Base-by-base conservation (phyloP, 2,888 invertebrate genomes). In the Drosophila merina region DNA sequence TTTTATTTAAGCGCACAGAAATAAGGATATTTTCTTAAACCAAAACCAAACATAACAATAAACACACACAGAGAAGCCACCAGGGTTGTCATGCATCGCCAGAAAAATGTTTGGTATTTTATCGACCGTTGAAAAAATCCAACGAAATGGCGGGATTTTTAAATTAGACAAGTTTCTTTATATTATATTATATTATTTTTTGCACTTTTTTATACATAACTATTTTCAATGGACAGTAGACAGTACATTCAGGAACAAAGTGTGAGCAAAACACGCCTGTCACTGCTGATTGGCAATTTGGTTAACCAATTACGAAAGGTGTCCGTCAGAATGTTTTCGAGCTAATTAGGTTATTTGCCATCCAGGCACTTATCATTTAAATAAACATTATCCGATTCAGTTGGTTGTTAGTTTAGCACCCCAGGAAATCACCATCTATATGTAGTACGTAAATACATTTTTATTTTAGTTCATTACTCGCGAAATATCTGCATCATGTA, bases 401-500 rank as follows among this genome's bases (percentile, higher is more conserved):
- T 42, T 48, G 42, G n/a, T 28, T 48, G 63, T 62, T 48, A 14
- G 63, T 26, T 8, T 62, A 49, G 64, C 48, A 26, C 48, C 48
- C 48, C 64, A 62, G 47, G 63, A 62, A 63, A 62, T 62, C 40
- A 62, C 48, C 48, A 31, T 26, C 31, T 38, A 33, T 62, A 40
- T 8, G 69, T 66, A 66, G 67, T 69, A 66, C 47, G 69, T 47
- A 69, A 47, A 55, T 52, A 63, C 42, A 66, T 48, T 66, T 66
- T 69, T 36, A 36, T 36, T 66, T 66, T 68, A 55, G 33, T 30
- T 66, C 58, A 59, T 45, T 47, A 33, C 55, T 56, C 26, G 50
- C 36, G 33, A 36, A 26, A 26, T 26, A 12, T 26, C 45, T 25
- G 63, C 44, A 52, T 38, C 36, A 45, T 45, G 68, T 68, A 63